Evolutionary conservation across 2,888 invertebrate species (phyloP), one percentile per base, ranked within the genome.

Genomic region (Lissocephala sabroskyi): DNA sequence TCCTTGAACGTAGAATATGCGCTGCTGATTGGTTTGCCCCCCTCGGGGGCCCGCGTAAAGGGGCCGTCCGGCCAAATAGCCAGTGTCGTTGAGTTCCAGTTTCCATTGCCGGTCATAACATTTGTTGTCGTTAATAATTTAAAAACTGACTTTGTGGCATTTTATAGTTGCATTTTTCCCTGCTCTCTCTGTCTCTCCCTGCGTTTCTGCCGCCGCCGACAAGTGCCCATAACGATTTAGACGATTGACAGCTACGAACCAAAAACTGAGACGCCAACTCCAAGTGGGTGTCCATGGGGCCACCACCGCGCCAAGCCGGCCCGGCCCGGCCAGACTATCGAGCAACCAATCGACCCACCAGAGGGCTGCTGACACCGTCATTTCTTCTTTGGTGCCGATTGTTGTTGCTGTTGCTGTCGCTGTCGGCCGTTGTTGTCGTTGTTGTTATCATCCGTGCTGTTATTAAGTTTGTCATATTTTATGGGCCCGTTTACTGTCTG

Each of bases 391-490:
- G 37, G 18, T 28, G 35, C 48, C 36, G 37, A 30, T 32, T 40
- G 51, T 32, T 53, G 45, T 33, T 44, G 44, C 16, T 17, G 35
- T 13, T 50, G 28, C 33, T 17, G 46, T n/a, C 43, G 43, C 45
- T 33, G 45, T 6, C 50, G 3, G 49, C 23, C 58, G 44, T 46
- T 29, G 42, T 41, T 60, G 59, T 59, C 52, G 55, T 59, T 66
- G 57, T 51, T 56, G 57, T 56, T 61, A 46, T 64, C 48, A 65
- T 65, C 62, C 57, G 62, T 62, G 70, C 47, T 49, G 68, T 60
- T 65, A 70, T 60, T 67, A 67, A 67, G 68, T 67, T 71, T 67
- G 65, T 67, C 66, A 67, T 67, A 67, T 67, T 67, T 67, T 67
- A 67, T 67, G 73, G 52, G 50, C 59, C 59, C 66, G 56, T 71